Evolutionary conservation across 2,888 invertebrate species (phyloP), one percentile per base, ranked within the genome.

Genomic region (Apeira syringaria): DNA sequence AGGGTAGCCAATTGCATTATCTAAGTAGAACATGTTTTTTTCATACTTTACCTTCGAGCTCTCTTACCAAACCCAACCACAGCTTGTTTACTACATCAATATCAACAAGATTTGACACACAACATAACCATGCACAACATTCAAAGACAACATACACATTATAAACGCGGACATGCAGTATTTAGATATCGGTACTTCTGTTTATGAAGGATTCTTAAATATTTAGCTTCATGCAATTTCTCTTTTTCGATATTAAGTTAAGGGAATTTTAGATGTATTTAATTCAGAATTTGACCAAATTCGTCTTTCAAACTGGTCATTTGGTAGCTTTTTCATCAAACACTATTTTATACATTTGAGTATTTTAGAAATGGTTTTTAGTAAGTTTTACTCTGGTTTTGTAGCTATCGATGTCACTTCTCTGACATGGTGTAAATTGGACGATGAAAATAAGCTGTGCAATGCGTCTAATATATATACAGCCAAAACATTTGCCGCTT

Each of bases 401-500:
- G 10, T 44, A 30, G 24, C 12, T 28, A 31, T 24, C 11, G 7
- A 25, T 9, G 25, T 13, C 24, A 31, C 5, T 30, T 24, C 5
- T 26, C n/a, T 18, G 28, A 25, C 11, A 1, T 13, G 18, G 45
- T 47, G 37, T 24, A 27, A 26, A 45, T 43, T 31, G 10, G 29
- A 38, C 37, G 38, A 49, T 56, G 53, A 37, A 6, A 12, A 32
- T 37, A 50, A 50, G 49, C 50, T 49, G 50, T 48, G 53, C 36
- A 42, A 39, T 26, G 47, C 39, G 13, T 39, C 39, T 35, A 39
- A 22, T 1, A 17, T n/a, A 26, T 44, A 34, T 44, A 34, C 44
- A 30, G 30, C 25, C 20, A 27, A 45, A 29, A 27, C 36, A 7
- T 33, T 25, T 31, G 30, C 22, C 27, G 22, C 27, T 35, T 39